Base-by-base conservation (phyloP, 2,113 vertebrate genomes). In the Eurystomus gularis region DNA sequence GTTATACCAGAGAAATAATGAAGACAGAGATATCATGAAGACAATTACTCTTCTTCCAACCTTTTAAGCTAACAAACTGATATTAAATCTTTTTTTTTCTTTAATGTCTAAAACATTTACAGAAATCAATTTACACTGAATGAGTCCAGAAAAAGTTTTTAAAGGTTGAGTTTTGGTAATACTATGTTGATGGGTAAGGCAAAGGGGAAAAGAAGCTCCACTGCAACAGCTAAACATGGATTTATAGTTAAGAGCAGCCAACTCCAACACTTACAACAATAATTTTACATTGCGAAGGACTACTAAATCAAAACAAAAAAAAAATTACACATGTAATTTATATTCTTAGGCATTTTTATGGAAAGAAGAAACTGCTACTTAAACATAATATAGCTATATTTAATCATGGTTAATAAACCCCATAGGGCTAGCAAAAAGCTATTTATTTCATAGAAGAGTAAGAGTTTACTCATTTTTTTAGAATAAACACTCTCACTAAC, bases 341-440 rank as follows among this genome's bases (percentile, higher is more conserved):
- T 66, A 62, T 77, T 81, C 71, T 80, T 62, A 66, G 37, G 11
- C 49, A 62, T 42, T 90, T 81, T 77, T 78, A 82, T 18, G 58
- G 54, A 35, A 21, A 85, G 60, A 92, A 88, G 31, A 90, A 90
- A 73, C 11, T 76, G 33, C 37, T 86, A 77, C 88, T 70, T 90
- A 86, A 90, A 73, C 39, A 21, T 66, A 88, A 78, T 20, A 86
- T 9, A 81, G 46, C 10, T 88, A 62, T 21, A 66, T 82, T 83
- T 81, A 95, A 88, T 70, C 37, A 39, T 13, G 6, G 61, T 51
- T 90, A 94, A 88, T 79, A 94, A 91, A 93, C 28, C 58, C 85
- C 55, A 80, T 13, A 29, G 33, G 60, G 8, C 10, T 54, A 82
- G n/a, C 19, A 86, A 84, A 95, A 88, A 49, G 11, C 28, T 33